phyloP scores from a whole-genome alignment of 2,888 invertebrate species.

The Xylota sylvarum region DNA sequence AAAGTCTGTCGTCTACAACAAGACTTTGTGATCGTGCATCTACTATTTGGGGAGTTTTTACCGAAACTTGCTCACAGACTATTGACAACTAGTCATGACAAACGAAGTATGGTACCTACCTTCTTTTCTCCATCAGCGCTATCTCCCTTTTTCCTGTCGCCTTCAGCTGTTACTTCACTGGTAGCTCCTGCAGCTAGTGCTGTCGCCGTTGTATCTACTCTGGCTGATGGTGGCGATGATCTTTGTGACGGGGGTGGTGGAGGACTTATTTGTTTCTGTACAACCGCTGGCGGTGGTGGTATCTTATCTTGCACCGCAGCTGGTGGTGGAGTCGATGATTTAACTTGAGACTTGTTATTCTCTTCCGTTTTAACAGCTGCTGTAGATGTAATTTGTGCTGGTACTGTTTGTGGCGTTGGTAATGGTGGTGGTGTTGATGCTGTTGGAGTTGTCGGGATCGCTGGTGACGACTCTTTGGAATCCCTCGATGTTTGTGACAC shows the following conservation, averaged over 20 bases:
- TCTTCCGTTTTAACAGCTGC: constrained; percentile 83
- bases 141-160: constrained; percentile 78
- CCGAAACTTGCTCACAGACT: background rate
- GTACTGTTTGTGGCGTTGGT: constrained; percentile 81
- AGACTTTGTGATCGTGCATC: no score
- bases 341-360: constrained; percentile 68
- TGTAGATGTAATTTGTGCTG: constrained; percentile 79
- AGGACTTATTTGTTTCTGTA: constrained; percentile 76
- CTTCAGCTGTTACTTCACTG: constrained; percentile 55
- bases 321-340: constrained; percentile 62
- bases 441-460: constrained; percentile 71
- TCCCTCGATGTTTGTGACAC: constrained; percentile 82
- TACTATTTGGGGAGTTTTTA: background rate
- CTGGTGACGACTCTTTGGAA: constrained; percentile 82
- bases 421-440: constrained; percentile 56
- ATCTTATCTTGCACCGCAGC: constrained; percentile 59
- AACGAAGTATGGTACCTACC: no score
- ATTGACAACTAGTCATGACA: background rate
- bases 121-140: constrained; percentile 83
- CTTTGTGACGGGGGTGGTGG: constrained; percentile 73
- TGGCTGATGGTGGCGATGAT: constrained; percentile 58
- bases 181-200: constrained; percentile 36
- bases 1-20: no score
- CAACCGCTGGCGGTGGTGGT: constrained; percentile 78
- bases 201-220: constrained; percentile 67